These are phyloP conservation scores for Neomorphus geoffroyi DNA, from an alignment of 2,797 vertebrate genomes.

Conservation along the genomic window DNA sequence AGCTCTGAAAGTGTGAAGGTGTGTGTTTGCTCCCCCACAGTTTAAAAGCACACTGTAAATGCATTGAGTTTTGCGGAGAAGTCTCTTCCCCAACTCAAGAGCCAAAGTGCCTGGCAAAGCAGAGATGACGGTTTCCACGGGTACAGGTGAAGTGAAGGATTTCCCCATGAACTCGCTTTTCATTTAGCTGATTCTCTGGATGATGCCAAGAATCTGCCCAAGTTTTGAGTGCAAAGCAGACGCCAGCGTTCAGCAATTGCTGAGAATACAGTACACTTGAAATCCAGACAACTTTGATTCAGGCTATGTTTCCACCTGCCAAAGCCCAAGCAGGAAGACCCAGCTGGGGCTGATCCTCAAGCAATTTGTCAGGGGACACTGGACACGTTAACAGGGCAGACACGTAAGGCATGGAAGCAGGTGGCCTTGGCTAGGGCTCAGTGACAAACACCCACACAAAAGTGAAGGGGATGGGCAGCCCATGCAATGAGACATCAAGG, in stretches of 20 bases:
- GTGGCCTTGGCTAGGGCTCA: neutral
- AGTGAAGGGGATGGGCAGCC: fast-evolving
- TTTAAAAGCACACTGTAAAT: neutral
- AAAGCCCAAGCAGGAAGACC: neutral
- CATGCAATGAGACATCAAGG: neutral
- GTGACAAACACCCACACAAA: neutral
- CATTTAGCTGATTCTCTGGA: neutral
- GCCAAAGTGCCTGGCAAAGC: neutral
- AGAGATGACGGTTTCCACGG: neutral
- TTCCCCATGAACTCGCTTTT: neutral
- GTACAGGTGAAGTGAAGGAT: neutral
- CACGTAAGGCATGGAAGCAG: fast-evolving
- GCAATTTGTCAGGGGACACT: neutral
- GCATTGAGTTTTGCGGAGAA: neutral
- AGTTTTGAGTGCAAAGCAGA: neutral
- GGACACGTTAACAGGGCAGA: neutral
- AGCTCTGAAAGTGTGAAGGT: neutral
- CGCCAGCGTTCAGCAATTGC: neutral
- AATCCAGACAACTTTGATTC: neutral
- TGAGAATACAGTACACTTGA: neutral
- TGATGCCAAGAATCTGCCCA: neutral
- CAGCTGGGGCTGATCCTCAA: neutral
- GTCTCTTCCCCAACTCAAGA: neutral
- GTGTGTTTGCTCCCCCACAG: neutral
- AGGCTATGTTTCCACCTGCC: neutral